These are phyloP conservation scores for Oreochromis aureus DNA, from an alignment of 2,113 vertebrate genomes.

Conservation along the genomic window DNA sequence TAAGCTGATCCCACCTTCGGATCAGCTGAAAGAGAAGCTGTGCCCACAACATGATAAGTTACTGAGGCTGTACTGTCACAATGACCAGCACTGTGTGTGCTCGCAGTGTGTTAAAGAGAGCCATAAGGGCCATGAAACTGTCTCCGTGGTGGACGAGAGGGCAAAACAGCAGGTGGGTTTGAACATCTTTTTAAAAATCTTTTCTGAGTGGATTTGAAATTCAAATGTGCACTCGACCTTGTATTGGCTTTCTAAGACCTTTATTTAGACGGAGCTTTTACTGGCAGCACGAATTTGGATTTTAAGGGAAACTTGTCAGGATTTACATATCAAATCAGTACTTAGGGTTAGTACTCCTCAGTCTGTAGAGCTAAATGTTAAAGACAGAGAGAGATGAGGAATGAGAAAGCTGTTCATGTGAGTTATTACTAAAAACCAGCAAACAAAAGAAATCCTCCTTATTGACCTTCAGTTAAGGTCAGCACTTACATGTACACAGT, in stretches of 20 bases:
- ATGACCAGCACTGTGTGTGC: conserved; percentile 67
- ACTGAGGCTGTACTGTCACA: conserved; percentile 67
- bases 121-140: conserved; percentile 66
- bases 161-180: conserved; percentile 59
- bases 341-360: not conserved
- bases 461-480: not conserved
- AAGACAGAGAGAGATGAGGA: not conserved
- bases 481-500: not conserved
- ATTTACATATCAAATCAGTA: not conserved
- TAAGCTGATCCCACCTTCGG: conserved; percentile 69
- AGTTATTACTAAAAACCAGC: not conserved
- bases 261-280: not conserved
- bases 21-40: conserved; percentile 50
- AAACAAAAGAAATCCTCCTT: not conserved
- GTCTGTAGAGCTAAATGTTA: not conserved
- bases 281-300: not conserved
- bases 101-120: conserved; percentile 63
- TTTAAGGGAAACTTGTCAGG: not conserved
- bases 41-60: conserved; percentile 62
- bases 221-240: not conserved
- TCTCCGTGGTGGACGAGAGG: conserved; percentile 33
- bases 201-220: not conserved
- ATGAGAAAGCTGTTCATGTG: not conserved
- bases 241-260: not conserved
- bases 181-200: rapidly evolving